phyloP scores from a whole-genome alignment of 2,113 vertebrate genomes.

The Numenius arquata region DNA sequence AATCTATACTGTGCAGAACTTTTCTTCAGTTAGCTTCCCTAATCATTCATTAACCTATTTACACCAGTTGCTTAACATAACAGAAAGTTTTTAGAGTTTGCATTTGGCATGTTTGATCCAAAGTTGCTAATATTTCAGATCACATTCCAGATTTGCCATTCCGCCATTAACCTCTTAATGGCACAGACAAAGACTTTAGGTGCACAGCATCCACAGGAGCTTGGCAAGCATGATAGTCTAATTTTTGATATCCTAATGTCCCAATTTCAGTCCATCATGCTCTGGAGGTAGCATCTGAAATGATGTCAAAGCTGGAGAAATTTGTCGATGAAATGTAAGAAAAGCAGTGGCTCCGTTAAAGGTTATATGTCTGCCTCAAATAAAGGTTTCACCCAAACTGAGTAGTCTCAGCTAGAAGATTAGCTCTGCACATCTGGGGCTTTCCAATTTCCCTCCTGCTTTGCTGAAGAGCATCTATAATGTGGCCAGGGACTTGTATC shows the following conservation, averaged over 20 bases:
- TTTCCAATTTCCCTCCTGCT: neutral
- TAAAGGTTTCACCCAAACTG: neutral
- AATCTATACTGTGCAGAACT: neutral
- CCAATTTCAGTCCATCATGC: neutral
- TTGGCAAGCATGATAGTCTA: neutral
- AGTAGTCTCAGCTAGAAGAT: neutral
- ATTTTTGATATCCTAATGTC: neutral
- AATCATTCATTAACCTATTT: neutral
- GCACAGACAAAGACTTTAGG: neutral
- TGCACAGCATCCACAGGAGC: accelerated
- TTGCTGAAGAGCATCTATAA: neutral
- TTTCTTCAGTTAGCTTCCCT: neutral
- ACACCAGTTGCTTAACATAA: neutral
- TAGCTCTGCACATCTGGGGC: neutral
- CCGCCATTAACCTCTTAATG: accelerated
- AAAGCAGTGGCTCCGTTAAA: neutral
- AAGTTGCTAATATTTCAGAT: neutral
- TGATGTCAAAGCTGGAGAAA: neutral
- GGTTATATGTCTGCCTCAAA: neutral
- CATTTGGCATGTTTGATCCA: neutral
- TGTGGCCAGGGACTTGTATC: neutral
- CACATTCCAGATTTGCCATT: neutral
- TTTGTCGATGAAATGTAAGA: neutral
- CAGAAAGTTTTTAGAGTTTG: neutral
- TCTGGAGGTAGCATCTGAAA: neutral